A percentile compares a stretch with the other conserved stretches of the same genome.
Conservation (phyloP, 2,888 invertebrate genomes). For the Noctua pronuba region DNA sequence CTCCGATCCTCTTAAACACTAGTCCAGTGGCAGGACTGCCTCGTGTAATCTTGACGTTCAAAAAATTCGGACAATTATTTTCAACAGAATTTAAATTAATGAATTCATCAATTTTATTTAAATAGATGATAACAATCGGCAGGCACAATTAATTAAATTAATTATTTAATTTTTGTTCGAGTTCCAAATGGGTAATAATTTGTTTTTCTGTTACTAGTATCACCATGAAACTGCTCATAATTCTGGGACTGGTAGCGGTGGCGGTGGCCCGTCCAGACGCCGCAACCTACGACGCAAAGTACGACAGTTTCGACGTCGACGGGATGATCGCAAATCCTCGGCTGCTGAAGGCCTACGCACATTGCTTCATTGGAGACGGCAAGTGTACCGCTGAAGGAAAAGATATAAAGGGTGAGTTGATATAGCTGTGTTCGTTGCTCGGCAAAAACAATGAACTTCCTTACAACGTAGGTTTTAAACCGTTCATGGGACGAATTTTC, state of each 20-base stretch:
- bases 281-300: conserved; percentile 42
- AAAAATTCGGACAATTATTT: too few relatives aligned
- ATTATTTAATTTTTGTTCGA: background rate
- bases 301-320: conserved; percentile 46
- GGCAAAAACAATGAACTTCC: background rate
- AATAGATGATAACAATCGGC: too few relatives aligned
- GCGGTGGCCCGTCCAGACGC: conserved; percentile 43
- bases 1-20: too few relatives aligned
- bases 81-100: background rate
- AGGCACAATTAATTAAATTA: too few relatives aligned
- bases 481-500: background rate
- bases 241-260: conserved; percentile 47
- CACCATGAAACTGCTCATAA: conserved; percentile 55
- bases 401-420: conserved; percentile 51
- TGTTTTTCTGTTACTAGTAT: background rate
- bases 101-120: too few relatives aligned
- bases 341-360: conserved; percentile 38
- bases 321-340: conserved; percentile 13
- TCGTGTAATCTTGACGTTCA: too few relatives aligned
- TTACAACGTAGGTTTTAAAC: background rate
- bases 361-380: conserved; percentile 50
- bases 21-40: too few relatives aligned
- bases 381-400: conserved; percentile 55
- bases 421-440: background rate
- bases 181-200: background rate